Base-by-base conservation (phyloP, 2,888 invertebrate species). In the Helicoverpa assulta region DNA sequence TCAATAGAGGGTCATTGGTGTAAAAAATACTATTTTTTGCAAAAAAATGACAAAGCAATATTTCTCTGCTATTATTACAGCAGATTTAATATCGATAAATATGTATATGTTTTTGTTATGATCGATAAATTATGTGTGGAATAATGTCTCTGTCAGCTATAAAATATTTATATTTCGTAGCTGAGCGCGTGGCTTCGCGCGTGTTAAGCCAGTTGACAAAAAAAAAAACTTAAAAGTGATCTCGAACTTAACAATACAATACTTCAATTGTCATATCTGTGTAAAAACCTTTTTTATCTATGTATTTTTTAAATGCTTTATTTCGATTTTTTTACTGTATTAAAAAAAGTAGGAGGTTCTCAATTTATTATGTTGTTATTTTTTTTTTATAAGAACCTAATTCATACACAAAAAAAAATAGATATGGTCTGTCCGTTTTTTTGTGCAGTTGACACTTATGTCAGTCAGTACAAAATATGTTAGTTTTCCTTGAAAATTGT, bases 31-130 rank as follows among this genome's bases (percentile, higher is more conserved):
- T 43, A 6, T 4, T 8, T 54, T 33, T 62, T 51, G 56, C 51
- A 40, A 72, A 62, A 72, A 71, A 29, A 62, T 66, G 16, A 14
- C 21, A 0, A n/a, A 51, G 63, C 14, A 37, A 52, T 62, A 59
- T 68, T 53, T 58, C 52, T 58, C 51, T 53, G 55, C 61, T 54
- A 56, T 64, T 57, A 12, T 67, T 62, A 60, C 75, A 75, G 63
- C 47, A 26, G 40, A 80, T 69, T 69, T 73, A 70, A 51, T 62
- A 67, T 26, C 4, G 43, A 29, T 21, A 47, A 47, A 57, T 64
- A 40, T 76, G 72, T 61, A 29, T 54, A 76, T 71, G 56, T 56
- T 66, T 52, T 50, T 53, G 26, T 60, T 71, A 56, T 29, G 67
- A 68, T 19, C 52, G 7, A 76, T 75, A 65, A 69, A 29, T 65